Conservation (phyloP, 2,113 vertebrate genomes). For the Trematomus loennbergii region DNA sequence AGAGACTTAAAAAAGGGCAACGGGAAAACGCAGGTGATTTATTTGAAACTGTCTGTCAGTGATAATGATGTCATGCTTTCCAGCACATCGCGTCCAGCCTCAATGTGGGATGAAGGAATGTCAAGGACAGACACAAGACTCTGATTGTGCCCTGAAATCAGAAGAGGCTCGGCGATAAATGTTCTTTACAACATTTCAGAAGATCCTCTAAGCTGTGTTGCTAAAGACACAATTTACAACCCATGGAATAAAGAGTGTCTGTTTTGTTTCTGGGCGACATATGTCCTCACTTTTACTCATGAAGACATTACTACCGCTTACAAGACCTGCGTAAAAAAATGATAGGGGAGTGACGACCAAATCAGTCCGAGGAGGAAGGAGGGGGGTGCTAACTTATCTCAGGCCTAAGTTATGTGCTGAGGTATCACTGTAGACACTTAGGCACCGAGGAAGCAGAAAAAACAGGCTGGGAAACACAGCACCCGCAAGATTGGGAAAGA, state of each 20-base stretch:
- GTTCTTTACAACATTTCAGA: slow-evolving; percentile 3
- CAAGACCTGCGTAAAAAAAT: slow-evolving; percentile 42
- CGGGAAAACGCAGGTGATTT: slow-evolving; percentile 92
- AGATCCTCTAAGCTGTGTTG: background rate
- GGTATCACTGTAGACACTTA: slow-evolving; percentile 95
- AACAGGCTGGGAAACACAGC: slow-evolving; percentile 76
- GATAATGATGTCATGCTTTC: slow-evolving; percentile 97
- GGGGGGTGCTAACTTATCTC: slow-evolving; percentile 90
- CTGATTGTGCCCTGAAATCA: slow-evolving; percentile 70
- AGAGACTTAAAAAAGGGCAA: slow-evolving; percentile 39
- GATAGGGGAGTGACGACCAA: slow-evolving; percentile 57
- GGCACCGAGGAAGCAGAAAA: slow-evolving; percentile 88
- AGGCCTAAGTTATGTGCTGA: slow-evolving; percentile 96
- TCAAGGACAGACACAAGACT: slow-evolving; percentile 92
- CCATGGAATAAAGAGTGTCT: no score
- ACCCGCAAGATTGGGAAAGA: slow-evolving; percentile 82
- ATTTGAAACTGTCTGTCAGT: slow-evolving; percentile 92
- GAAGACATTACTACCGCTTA: background rate
- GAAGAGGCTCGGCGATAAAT: slow-evolving; percentile 51
- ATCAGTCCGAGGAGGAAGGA: slow-evolving; percentile 41
- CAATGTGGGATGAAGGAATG: slow-evolving; percentile 95
- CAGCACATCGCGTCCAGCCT: slow-evolving; percentile 92
- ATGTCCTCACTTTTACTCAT: background rate
- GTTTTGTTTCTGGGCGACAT: background rate
- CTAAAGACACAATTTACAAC: background rate